A percentile compares a stretch with the other conserved stretches of the same genome.
These are phyloP conservation scores for Acanthaster planci DNA, from an alignment of 35 echinoderm and acorn worm species.

Conservation along the genomic window DNA sequence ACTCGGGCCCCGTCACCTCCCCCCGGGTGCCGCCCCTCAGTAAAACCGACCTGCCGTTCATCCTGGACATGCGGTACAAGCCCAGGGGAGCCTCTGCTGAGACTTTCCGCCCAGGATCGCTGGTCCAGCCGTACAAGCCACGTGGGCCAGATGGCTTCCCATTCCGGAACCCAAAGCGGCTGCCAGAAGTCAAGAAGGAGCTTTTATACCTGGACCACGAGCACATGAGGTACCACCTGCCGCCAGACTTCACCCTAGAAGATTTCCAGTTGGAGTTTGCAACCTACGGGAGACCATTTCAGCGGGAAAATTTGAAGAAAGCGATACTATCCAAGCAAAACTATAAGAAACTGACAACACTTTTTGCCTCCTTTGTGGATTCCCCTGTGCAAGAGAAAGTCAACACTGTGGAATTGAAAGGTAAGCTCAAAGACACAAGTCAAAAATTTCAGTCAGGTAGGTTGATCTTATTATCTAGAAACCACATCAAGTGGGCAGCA, in stretches of 20 bases:
- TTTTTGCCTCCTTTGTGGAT: slow-evolving; percentile 91
- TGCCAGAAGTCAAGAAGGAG: slow-evolving; percentile 73
- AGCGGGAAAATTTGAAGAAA: slow-evolving; percentile 53
- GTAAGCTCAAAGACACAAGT: too few relatives aligned
- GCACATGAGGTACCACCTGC: slow-evolving; percentile 54
- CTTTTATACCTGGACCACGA: slow-evolving; percentile 72
- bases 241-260: slow-evolving; percentile 77
- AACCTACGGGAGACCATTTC: slow-evolving; percentile 36
- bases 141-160: slow-evolving; percentile 90
- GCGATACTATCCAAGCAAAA: slow-evolving; percentile 93
- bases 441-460: too few relatives aligned
- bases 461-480: too few relatives aligned
- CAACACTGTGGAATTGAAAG: slow-evolving; percentile 87
- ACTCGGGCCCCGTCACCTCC: neutral
- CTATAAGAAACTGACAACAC: slow-evolving; percentile 94
- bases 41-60: slow-evolving; percentile 62
- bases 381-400: slow-evolving; percentile 67
- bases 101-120: slow-evolving; percentile 62
- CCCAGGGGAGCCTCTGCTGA: slow-evolving; percentile 24
- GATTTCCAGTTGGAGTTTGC: slow-evolving; percentile 65
- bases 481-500: too few relatives aligned
- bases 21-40: slow-evolving; percentile 11
- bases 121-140: slow-evolving; percentile 91
- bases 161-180: slow-evolving; percentile 62
- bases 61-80: slow-evolving; percentile 82